Conservation (phyloP, 2,113 vertebrate genomes). For the Myodes glareolus region DNA sequence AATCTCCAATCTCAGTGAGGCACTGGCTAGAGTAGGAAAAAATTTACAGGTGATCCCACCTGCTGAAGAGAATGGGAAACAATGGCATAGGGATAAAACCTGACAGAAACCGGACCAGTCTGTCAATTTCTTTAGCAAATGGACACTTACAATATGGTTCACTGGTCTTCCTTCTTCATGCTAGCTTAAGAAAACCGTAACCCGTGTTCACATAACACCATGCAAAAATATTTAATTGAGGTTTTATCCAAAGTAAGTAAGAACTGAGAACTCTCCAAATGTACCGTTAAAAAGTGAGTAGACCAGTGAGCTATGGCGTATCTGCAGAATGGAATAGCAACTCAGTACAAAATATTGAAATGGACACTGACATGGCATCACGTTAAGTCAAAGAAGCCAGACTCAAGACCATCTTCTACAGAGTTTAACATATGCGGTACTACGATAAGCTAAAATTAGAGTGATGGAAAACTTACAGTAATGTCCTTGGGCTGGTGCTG, state of each 20-base stretch:
- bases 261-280: background rate
- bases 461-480: background rate
- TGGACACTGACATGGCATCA: background rate
- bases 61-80: background rate
- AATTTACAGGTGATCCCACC: background rate
- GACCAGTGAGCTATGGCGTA: background rate
- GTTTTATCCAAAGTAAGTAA: background rate
- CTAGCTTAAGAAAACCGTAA: background rate
- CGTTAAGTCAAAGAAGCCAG: background rate
- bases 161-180: background rate
- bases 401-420: background rate
- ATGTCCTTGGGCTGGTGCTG: background rate
- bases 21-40: background rate
- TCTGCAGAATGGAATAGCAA: accelerated
- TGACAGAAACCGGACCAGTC: background rate
- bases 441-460: background rate
- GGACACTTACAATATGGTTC: background rate
- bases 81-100: background rate
- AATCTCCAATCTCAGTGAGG: background rate
- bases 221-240: background rate
- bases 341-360: background rate
- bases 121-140: background rate
- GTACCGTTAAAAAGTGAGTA: background rate
- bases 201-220: background rate
- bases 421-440: background rate